Conservation (phyloP, 2,797 vertebrate genomes). For the Lophius americanus region DNA sequence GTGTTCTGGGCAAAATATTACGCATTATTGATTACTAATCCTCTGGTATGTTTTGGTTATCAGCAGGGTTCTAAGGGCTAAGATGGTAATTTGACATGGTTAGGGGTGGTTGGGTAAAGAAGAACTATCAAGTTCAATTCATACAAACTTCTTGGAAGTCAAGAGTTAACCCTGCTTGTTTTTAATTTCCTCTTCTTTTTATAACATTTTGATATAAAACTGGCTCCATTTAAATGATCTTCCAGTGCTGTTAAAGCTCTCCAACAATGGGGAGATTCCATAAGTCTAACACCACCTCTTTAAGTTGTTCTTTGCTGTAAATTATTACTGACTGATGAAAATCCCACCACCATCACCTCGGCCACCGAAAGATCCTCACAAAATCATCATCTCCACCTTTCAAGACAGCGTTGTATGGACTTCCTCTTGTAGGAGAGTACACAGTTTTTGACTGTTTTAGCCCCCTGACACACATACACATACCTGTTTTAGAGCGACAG, state of each 20-base stretch:
- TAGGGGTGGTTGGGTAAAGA: constrained; percentile 16
- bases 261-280: constrained; percentile 17
- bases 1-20: constrained; percentile 68
- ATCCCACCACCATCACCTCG: constrained; percentile 12
- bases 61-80: constrained; percentile 65
- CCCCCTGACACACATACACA: constrained; percentile 15
- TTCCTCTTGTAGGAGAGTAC: constrained; percentile 30
- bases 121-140: constrained; percentile 10
- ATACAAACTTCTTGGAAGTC: constrained; percentile 25
- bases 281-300: constrained; percentile 12
- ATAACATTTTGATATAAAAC: constrained; percentile 20
- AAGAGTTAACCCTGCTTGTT: constrained; percentile 20
- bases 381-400: constrained; percentile 8
- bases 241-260: constrained; percentile 7
- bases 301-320: constrained; percentile 10
- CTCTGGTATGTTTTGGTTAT: constrained; percentile 80
- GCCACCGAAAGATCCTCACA: constrained; percentile 9
- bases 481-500: constrained; percentile 46
- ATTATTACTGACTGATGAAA: constrained; percentile 15
- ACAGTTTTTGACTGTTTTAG: constrained; percentile 12
- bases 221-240: constrained; percentile 8
- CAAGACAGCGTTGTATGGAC: constrained; percentile 16
- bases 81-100: constrained; percentile 63
- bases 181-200: constrained; percentile 23
- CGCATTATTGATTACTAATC: constrained; percentile 83